phyloP scores from a whole-genome alignment of 2,888 invertebrate species.

The Abscondita cerata region DNA sequence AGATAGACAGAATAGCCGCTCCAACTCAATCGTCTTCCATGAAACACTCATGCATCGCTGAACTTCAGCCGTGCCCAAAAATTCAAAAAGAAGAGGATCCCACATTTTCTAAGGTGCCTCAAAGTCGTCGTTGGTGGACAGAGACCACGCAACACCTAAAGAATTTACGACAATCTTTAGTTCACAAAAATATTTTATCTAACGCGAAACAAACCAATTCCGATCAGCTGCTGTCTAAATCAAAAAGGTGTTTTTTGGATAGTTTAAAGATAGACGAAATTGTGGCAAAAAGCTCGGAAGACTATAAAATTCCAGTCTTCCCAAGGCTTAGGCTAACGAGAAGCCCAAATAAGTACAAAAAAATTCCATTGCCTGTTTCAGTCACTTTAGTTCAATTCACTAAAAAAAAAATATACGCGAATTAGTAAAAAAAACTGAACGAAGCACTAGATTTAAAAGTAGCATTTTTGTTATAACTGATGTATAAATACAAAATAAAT shows the following conservation, averaged over 20 bases:
- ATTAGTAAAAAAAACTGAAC: neutral
- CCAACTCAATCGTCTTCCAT: conserved; percentile 70
- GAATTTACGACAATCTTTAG: conserved; percentile 48
- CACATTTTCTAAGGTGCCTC: conserved; percentile 40
- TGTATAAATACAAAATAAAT: neutral
- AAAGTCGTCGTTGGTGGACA: conserved; percentile 55
- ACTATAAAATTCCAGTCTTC: conserved; percentile 50
- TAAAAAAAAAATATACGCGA: neutral
- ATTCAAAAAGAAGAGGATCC: conserved; percentile 24
- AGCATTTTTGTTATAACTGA: neutral
- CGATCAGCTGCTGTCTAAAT: conserved; percentile 38
- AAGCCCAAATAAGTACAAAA: conserved; percentile 59
- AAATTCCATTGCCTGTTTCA: conserved; percentile 50
- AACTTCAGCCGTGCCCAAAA: conserved; percentile 38
- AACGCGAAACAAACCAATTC: conserved; percentile 36
- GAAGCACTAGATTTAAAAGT: neutral
- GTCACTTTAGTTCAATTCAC: conserved; percentile 49
- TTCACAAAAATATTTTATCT: conserved; percentile 52
- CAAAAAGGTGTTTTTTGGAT: conserved; percentile 38
- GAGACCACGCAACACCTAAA: conserved; percentile 55
- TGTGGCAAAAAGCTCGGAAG: conserved; percentile 46
- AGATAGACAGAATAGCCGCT: conserved; percentile 71
- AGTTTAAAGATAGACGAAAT: conserved; percentile 52
- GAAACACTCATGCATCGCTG: conserved; percentile 53
- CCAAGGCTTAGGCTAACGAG: conserved; percentile 54